Percentiles rank a stretch among this genome's conserved stretches.
phyloP scores from a whole-genome alignment of 2,888 invertebrate species.

The Branchellion lobata region DNA sequence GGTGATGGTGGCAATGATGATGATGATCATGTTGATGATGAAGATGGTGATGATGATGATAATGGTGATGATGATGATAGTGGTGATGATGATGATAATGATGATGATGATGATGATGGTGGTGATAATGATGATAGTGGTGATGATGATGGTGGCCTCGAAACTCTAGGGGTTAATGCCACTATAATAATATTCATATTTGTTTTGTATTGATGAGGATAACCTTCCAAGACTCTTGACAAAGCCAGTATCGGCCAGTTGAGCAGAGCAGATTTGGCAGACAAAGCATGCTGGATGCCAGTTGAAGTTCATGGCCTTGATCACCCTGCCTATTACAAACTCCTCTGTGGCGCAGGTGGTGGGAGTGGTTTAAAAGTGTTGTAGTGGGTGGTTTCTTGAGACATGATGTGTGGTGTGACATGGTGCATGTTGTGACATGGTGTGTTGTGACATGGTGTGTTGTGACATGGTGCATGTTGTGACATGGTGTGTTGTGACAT shows the following conservation, averaged over 20 bases:
- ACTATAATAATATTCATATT: neutral
- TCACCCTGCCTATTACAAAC: conserved; percentile 96
- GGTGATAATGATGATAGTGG: conserved; percentile 42
- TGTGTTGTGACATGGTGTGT: too few relatives aligned
- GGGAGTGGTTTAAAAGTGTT: too few relatives aligned
- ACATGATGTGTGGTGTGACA: too few relatives aligned
- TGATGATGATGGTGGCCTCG: conserved; percentile 38
- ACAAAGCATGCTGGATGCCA: conserved; percentile 99
- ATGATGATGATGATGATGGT: conserved; percentile 45
- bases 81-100: conserved; percentile 37
- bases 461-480: too few relatives aligned
- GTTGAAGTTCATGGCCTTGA: conserved; percentile 97
- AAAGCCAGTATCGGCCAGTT: conserved; percentile 93
- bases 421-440: too few relatives aligned
- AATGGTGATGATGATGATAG: conserved; percentile 17
- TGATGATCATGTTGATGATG: conserved; percentile 13
- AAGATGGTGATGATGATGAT: neutral
- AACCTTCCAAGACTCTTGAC: conserved; percentile 67
- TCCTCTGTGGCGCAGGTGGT: conserved; percentile 74
- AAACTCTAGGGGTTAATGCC: neutral
- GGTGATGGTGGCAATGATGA: conserved; percentile 9
- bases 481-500: too few relatives aligned
- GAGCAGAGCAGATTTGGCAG: conserved; percentile 86
- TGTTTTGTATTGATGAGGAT: too few relatives aligned
- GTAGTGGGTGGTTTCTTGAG: too few relatives aligned